Base-by-base conservation (phyloP, 2,113 vertebrate genomes). In the Nanorana parkeri region DNA sequence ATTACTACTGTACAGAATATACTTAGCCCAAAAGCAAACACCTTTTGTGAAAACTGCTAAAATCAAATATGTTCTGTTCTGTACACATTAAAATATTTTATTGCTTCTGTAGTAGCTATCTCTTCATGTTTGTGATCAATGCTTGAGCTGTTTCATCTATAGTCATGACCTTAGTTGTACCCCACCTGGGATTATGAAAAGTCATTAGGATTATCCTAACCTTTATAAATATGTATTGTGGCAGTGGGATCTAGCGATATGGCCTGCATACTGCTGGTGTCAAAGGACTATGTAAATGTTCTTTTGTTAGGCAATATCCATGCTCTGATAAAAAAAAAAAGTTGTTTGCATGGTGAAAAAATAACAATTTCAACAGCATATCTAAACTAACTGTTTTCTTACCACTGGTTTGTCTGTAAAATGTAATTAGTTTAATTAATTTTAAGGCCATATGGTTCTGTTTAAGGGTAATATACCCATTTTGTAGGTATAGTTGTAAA, bases 141-240 rank as follows among this genome's bases (percentile, higher is more conserved):
- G 21, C 23, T 21, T 24, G 60, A 63, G 19, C 60, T 63, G 60
- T 63, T 63, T 23, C 21, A 63, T 63, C 60, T 63, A 63, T 24
- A 21, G 21, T 63, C 21, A 63, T 26, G 60, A 63, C 60, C 60
- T 63, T 24, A 23, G 60, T 15, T 63, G 15, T 16, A 63, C 60
- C 23, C 60, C 21, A 63, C 60, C 60, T 63, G 60, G 60, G 60
- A 63, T 63, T 63, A 63, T 21, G 60, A 26, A 63, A 63, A 24
- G 60, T 63, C 60, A 63, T 63, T 63, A 63, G 60, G 60, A 63
- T 63, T 63, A 63, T 63, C 21, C 60, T 63, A 63, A 63, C 60
- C 60, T 24, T 63, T 63, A 63, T 63, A 24, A 63, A 63, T 63
- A 63, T 63, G 23, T 63, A 63, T 63, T 63, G 60, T 21, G 24